Evolutionary conservation across 2,888 invertebrate species (phyloP).

Genomic region (Drosophila algonquin): DNA sequence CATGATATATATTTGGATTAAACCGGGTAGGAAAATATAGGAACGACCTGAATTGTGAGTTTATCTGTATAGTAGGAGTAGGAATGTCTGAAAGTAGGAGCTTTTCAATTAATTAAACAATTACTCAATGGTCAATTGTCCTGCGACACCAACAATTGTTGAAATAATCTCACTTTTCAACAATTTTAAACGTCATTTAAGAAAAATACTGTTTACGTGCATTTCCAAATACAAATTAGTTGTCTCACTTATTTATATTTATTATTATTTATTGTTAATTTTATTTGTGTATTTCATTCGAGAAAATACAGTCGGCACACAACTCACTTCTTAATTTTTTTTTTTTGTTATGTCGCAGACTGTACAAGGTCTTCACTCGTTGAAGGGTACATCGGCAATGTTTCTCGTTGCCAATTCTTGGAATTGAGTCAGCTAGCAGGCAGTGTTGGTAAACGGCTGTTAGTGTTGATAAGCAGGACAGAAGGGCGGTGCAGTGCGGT

Average conservation of each 20-base stretch:
- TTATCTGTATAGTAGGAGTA: too few relatives aligned
- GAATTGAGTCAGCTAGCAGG: not conserved
- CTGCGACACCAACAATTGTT: not conserved
- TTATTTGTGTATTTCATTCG: too few relatives aligned
- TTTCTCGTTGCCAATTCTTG: not conserved
- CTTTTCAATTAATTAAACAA: not conserved
- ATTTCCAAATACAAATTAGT: too few relatives aligned
- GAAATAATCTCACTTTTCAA: not conserved
- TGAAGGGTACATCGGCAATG: not conserved
- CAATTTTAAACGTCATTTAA: not conserved
- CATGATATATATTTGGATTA: too few relatives aligned
- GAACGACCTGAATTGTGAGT: too few relatives aligned
- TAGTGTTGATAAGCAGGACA: not conserved
- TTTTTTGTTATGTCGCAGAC: not conserved
- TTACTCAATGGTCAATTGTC: too few relatives aligned
- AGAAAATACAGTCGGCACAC: too few relatives aligned
- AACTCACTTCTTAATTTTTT: not conserved
- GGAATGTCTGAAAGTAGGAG: too few relatives aligned
- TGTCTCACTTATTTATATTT: not conserved
- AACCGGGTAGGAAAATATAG: too few relatives aligned
- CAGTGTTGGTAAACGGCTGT: not conserved
- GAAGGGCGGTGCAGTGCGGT: not conserved
- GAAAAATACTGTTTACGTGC: accelerated
- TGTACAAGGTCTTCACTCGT: not conserved
- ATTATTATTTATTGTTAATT: too few relatives aligned